Evolutionary conservation across 2,113 vertebrate species (phyloP).

Genomic region (Oncorhynchus masou): DNA sequence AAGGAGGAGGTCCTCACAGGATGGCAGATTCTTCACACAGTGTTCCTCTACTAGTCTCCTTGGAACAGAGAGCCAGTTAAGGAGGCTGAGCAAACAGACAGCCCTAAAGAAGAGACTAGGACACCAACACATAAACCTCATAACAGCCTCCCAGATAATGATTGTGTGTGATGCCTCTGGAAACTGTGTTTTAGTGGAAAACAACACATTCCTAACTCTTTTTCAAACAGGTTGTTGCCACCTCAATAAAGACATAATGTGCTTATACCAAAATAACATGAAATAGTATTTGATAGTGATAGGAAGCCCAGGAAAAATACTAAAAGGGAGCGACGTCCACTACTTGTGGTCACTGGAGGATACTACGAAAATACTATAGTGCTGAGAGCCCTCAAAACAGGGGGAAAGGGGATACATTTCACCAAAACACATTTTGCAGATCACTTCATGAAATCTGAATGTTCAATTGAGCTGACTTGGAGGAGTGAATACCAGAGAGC

Average conservation of each 20-base stretch:
- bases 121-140: background rate
- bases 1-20: slow-evolving; percentile 10
- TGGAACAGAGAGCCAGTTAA: background rate
- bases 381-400: too few relatives aligned
- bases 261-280: background rate
- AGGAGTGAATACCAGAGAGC: too few relatives aligned
- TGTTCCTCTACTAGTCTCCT: background rate
- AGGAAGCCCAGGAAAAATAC: too few relatives aligned
- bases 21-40: slow-evolving; percentile 22
- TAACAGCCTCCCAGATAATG: background rate
- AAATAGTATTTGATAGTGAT: too few relatives aligned
- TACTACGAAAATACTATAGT: too few relatives aligned
- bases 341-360: too few relatives aligned
- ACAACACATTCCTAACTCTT: background rate
- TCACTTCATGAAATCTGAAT: background rate
- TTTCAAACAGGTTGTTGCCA: background rate
- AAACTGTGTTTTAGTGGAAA: too few relatives aligned
- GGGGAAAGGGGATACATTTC: too few relatives aligned
- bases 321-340: too few relatives aligned
- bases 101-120: slow-evolving; percentile 28
- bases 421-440: too few relatives aligned
- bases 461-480: background rate
- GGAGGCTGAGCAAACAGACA: slow-evolving; percentile 40
- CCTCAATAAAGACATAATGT: background rate
- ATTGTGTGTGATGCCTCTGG: background rate